Base-by-base conservation (phyloP, 2,888 invertebrate genomes). In the Scaeva pyrastri region DNA sequence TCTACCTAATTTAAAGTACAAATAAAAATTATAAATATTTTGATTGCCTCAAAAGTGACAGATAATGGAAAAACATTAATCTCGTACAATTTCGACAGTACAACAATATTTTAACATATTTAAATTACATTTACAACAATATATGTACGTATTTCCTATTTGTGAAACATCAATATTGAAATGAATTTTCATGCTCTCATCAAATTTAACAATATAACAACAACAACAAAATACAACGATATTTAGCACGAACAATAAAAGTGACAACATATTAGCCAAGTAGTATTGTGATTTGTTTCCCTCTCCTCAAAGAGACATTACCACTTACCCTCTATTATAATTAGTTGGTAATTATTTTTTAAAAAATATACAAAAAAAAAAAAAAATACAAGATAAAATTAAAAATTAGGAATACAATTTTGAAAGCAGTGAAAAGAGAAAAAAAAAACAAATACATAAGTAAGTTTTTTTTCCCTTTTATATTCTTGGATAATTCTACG, bases 241-340 rank as follows among this genome's bases (percentile, higher is more conserved):
- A 31, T 43, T 12, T 74, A 74, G 62, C 74, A 80, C 62, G 52
- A 45, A 16, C 36, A 16, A 10, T 39, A 10, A 11, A 3, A 11
- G 39, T 2, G 62, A 70, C 64, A 81, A 75, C 50, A 64, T 14
- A 45, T 31, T 60, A 70, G 70, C 68, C 21, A 78, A 55, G 16
- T 16, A 55, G 16, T 16, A 43, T 12, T 45, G 45, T 60, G 66
- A 68, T 55, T 55, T 77, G 19, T n/a, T 77, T 62, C n/a, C 11
- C 45, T 71, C 41, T 60, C 16, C 6, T 23, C 62, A 41, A 70
- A 64, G 68, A 60, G 72, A 60, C 50, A 70, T 76, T 75, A 85
- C 72, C 80, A 85, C 85, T 85, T 85, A 85, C 85, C 85, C 85
- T 85, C 85, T 68, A 52, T 68, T 85, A 73, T 39, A 83, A 73